These are phyloP conservation scores for Apodemia hepburni DNA, from an alignment of 2,888 invertebrate genomes.

Conservation along the genomic window DNA sequence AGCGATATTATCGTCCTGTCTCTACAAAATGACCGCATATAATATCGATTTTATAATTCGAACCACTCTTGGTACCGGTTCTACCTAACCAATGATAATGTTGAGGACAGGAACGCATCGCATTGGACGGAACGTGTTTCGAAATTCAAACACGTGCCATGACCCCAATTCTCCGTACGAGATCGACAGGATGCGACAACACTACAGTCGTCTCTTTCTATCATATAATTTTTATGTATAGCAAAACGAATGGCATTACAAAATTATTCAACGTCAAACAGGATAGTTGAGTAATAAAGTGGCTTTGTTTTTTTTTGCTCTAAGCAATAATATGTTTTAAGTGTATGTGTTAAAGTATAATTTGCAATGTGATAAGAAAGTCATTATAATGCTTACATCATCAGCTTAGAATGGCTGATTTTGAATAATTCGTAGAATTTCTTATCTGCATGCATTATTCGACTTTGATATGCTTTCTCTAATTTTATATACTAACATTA, in stretches of 20 bases:
- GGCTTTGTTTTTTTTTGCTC: constrained; percentile 42
- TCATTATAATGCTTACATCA: constrained; percentile 41
- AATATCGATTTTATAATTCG: constrained; percentile 57
- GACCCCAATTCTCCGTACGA: constrained; percentile 58
- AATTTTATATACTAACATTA: not conserved
- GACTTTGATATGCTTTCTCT: constrained; percentile 17
- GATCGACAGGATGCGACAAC: constrained; percentile 42
- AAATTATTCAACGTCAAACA: constrained; percentile 34
- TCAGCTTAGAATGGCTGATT: constrained; percentile 49
- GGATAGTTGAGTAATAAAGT: constrained; percentile 47
- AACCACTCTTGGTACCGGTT: constrained; percentile 49
- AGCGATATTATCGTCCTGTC: constrained; percentile 40
- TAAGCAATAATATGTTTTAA: constrained; percentile 38
- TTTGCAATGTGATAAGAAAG: constrained; percentile 20
- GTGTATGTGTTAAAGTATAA: constrained; percentile 36
- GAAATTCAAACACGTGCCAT: constrained; percentile 77
- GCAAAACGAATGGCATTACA: constrained; percentile 46
- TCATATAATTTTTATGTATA: constrained; percentile 38
- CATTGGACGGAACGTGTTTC: constrained; percentile 73
- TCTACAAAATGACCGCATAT: constrained; percentile 32
- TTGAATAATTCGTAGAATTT: constrained; percentile 46
- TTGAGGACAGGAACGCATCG: constrained; percentile 56
- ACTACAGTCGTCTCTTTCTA: constrained; percentile 49
- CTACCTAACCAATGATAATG: constrained; percentile 60
- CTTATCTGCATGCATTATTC: constrained; percentile 38